Evolutionary conservation across 1,140 invertebrate species (phyloP).

Genomic region (Trachelipus rathkii): DNA sequence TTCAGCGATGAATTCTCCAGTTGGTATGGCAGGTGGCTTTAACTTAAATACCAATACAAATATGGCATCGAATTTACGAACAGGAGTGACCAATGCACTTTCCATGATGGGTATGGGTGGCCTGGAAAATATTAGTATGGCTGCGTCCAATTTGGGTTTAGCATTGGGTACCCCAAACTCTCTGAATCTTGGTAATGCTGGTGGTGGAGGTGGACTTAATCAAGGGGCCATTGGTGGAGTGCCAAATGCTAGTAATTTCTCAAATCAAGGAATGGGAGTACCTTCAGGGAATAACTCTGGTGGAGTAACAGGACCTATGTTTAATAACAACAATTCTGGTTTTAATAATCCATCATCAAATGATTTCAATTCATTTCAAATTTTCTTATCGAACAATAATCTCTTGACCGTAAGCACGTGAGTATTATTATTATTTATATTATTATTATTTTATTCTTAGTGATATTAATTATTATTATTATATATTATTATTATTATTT

Average conservation of each 20-base stretch:
- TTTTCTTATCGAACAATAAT: not conserved
- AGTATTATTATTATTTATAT: not conserved
- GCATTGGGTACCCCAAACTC: conserved; percentile 24
- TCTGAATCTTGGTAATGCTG: conserved; percentile 18
- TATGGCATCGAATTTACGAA: not conserved
- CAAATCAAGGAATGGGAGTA: conserved; percentile 8
- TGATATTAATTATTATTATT: no score
- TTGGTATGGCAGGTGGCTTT: not conserved
- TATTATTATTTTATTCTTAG: no score
- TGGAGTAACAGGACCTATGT: not conserved
- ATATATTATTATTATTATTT: no score
- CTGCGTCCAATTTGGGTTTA: not conserved
- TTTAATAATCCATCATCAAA: not conserved
- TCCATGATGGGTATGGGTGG: not conserved
- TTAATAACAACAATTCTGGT: not conserved
- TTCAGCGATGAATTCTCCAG: not conserved
- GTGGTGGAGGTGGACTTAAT: not conserved
- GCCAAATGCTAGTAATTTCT: conserved; percentile 24
- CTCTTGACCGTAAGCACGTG: not conserved
- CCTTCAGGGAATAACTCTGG: not conserved
- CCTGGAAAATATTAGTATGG: not conserved
- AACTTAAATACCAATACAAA: not conserved
- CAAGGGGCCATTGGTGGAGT: conserved; percentile 2
- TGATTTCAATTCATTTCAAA: conserved; percentile 13
- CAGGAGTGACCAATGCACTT: conserved; percentile 10